phyloP scores from a whole-genome alignment of 2,797 vertebrate genomes.

The Simalia tracyae region DNA sequence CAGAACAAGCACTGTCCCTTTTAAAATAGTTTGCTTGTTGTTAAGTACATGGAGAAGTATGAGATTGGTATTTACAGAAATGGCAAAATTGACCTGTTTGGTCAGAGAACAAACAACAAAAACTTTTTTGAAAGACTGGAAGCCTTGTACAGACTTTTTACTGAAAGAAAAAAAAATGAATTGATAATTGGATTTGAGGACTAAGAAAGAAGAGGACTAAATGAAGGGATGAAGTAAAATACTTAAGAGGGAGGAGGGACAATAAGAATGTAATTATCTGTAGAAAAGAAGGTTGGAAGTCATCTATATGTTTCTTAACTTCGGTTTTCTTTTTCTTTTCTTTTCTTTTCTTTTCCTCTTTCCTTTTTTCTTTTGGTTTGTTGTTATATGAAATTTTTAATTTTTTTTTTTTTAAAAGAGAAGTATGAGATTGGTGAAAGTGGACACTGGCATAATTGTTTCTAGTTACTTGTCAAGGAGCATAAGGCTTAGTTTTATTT shows the following conservation, averaged over 20 bases:
- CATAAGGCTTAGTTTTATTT: neutral
- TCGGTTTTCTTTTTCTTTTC: neutral
- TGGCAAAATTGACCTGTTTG: neutral
- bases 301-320: neutral
- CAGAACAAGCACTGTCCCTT: neutral
- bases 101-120: neutral
- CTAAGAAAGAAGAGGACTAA: neutral
- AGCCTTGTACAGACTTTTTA: neutral
- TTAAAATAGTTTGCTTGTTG: neutral
- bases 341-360: neutral
- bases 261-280: neutral
- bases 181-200: neutral
- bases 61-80: neutral
- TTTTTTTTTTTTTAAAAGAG: neutral
- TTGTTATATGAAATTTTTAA: neutral
- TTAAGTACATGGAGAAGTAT: neutral
- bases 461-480: neutral
- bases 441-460: neutral
- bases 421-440: neutral
- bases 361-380: neutral
- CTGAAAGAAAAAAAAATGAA: neutral
- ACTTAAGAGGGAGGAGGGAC: neutral
- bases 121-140: neutral
- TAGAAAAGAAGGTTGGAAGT: neutral
- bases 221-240: neutral